Conservation (phyloP, 2,113 vertebrate species). For the Dromaius novaehollandiae region DNA sequence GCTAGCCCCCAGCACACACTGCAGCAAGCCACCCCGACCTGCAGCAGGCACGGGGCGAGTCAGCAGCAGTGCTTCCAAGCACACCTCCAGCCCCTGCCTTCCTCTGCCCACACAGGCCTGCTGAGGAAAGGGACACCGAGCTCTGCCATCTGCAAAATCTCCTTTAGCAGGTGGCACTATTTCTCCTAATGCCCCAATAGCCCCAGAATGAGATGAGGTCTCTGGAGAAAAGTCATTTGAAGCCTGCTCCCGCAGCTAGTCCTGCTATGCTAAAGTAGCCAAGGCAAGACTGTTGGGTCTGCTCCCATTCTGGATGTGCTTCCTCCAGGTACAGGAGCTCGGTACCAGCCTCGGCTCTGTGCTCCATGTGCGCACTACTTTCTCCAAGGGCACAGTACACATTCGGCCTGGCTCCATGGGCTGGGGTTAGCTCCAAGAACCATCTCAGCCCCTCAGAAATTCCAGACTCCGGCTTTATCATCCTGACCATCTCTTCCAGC, state of each 20-base stretch:
- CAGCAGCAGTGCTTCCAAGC: fast-evolving
- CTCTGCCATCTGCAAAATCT: not conserved
- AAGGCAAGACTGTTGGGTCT: not conserved
- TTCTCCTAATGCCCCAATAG: not conserved
- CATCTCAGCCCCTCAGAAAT: not conserved
- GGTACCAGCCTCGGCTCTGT: not conserved
- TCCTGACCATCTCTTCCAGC: not conserved
- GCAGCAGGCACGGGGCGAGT: fast-evolving
- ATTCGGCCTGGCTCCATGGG: not conserved
- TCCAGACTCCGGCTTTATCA: not conserved
- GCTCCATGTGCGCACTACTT: not conserved
- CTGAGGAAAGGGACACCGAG: not conserved
- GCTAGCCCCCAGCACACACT: fast-evolving
- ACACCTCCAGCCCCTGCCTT: conserved; percentile 1
- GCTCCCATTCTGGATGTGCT: not conserved
- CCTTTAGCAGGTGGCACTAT: not conserved
- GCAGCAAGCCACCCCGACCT: not conserved
- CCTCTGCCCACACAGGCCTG: not conserved
- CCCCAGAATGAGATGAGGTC: not conserved
- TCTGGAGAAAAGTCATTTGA: not conserved
- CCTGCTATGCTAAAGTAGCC: not conserved
- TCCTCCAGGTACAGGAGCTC: not conserved
- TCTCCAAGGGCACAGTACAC: not conserved
- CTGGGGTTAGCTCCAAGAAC: not conserved
- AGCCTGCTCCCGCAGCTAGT: not conserved